Evolutionary conservation across 2,888 invertebrate species (phyloP), one percentile per base, ranked within the genome.

Genomic region (Hydraecia micacea): DNA sequence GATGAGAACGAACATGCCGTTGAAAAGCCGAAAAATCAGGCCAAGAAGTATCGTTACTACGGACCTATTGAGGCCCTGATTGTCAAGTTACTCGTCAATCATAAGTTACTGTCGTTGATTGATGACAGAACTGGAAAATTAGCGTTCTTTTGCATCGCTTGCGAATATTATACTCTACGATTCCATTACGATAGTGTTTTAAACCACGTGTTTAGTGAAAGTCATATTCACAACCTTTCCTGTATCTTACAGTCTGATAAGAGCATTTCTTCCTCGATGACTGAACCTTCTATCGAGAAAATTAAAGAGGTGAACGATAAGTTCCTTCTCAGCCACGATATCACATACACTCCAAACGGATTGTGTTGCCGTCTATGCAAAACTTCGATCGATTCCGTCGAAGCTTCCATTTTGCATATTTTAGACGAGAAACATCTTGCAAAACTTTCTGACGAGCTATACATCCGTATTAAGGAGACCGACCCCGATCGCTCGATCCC

Each of bases 181-280:
- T 97, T 97, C 88, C 93, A 96, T 58, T 97, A 97, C 77, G 97
- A 97, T 80, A 96, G 96, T 82, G 97, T 97, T 0, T 75, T 97
- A 70, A 96, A 93, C 74, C 97, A 97, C 68, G 95, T 97, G n/a
- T 97, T 97, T 85, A 95, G 95, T 77, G 95, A 96, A 36, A 94
- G 92, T 0, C 97, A 97, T 76, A 92, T 96, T 21, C 94, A 96
- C 74, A 96, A 96, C 77, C 89, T 97, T n/a, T 93, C 95, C 21
- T 93, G 94, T 75, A 95, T 96, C 32, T 80, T 97, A 28, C 94
- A 95, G 84, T 93, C 95, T 0, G 97, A 97, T 69, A 94, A 93
- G 46, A 93, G 94, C 84, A 94, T 97, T 71, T 92, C 95, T 13
- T 95, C 95, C 86, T 84, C 91, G 0, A 89, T 92, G 85, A 92